A percentile compares a stretch with the other conserved stretches of the same genome.
Evolutionary conservation across 2,113 vertebrate species (phyloP).

Genomic region (Sisor rabdophorus): DNA sequence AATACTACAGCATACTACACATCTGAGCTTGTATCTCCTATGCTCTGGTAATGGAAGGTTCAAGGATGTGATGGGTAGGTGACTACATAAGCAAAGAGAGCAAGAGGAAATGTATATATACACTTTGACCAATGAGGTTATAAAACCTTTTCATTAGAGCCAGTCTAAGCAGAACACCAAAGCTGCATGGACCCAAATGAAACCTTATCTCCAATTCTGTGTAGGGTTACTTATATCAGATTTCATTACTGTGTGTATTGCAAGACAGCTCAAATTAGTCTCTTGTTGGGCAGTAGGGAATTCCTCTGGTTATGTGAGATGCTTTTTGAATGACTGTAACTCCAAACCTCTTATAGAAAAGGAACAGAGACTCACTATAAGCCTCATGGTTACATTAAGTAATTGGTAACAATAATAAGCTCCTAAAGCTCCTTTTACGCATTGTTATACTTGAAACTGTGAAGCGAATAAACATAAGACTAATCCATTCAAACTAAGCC

Average conservation of each 20-base stretch:
- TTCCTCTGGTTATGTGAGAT: slow-evolving; percentile 42
- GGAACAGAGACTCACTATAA: background rate
- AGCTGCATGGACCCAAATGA: background rate
- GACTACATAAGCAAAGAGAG: background rate
- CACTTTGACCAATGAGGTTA: background rate
- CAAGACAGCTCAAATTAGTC: slow-evolving; percentile 6
- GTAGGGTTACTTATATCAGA: slow-evolving; percentile 15
- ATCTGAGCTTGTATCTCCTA: too few relatives aligned
- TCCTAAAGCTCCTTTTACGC: background rate
- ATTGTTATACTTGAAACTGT: background rate
- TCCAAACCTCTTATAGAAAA: slow-evolving; percentile 33
- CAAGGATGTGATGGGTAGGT: too few relatives aligned
- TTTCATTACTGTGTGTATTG: slow-evolving; percentile 4
- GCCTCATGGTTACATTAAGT: background rate
- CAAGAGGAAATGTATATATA: background rate
- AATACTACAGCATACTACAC: too few relatives aligned
- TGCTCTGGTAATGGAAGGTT: too few relatives aligned
- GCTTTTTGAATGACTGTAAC: slow-evolving; percentile 41
- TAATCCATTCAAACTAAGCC: background rate
- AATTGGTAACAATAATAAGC: background rate
- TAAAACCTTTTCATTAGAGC: background rate
- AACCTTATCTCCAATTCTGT: slow-evolving; percentile 4
- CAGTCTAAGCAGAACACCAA: background rate
- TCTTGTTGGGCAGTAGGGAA: slow-evolving; percentile 32
- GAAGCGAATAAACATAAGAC: background rate